Percentiles rank a stretch among this genome's conserved stretches.
Evolutionary conservation across 2,888 invertebrate species (phyloP).

Genomic region (Himalopsyche japonica): DNA sequence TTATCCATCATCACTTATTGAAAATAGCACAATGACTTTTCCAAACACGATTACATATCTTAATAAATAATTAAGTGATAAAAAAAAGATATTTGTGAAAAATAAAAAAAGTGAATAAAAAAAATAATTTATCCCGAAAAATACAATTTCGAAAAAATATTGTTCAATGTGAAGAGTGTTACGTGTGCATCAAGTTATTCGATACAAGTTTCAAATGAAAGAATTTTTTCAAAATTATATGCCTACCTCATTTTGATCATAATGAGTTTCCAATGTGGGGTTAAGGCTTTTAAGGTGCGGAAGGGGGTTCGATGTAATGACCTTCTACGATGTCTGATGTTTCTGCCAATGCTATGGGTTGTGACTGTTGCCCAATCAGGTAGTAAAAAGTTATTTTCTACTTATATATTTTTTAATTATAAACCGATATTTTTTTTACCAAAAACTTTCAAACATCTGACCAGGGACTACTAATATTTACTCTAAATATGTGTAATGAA

Average conservation of each 20-base stretch:
- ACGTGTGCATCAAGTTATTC: neutral
- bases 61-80: neutral
- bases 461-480: no score
- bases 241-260: neutral
- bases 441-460: no score
- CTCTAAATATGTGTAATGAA: no score
- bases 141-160: neutral
- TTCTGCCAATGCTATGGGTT: neutral
- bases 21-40: neutral
- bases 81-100: neutral
- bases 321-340: neutral
- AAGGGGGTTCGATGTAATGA: neutral
- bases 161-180: neutral
- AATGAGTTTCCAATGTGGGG: neutral
- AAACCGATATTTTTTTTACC: neutral
- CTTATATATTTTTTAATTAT: neutral
- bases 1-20: neutral
- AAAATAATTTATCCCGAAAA: neutral
- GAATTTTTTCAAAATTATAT: neutral
- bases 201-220: neutral
- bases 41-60: neutral
- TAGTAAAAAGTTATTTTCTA: neutral
- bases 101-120: neutral
- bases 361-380: neutral
- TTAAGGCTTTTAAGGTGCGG: neutral